Conservation (phyloP, 2,113 vertebrate genomes). For the Pituophis catenifer region DNA sequence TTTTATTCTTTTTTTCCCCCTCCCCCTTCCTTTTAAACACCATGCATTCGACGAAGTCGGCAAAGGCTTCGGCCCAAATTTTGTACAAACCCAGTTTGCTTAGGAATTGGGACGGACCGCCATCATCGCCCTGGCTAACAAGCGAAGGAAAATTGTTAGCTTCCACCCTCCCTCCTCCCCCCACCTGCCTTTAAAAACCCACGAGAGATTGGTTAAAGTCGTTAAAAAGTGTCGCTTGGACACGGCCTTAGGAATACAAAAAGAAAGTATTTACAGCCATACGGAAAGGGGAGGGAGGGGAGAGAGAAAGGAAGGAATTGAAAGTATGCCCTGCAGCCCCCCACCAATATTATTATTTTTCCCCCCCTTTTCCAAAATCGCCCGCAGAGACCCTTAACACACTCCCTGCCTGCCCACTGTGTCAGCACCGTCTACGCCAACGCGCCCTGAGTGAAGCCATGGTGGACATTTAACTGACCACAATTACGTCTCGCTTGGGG, state of each 20-base stretch:
- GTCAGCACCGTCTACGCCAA: conserved; percentile 10
- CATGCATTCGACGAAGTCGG: conserved; percentile 56
- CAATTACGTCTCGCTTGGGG: background rate
- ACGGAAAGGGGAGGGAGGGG: conserved; percentile 43
- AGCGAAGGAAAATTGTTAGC: conserved; percentile 58
- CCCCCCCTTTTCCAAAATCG: background rate
- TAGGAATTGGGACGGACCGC: conserved; percentile 39
- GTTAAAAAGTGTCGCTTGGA: conserved; percentile 76
- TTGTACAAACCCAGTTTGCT: conserved; percentile 48
- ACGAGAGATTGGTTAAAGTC: conserved; percentile 51
- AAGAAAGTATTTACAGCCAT: conserved; percentile 79
- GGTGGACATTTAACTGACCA: background rate
- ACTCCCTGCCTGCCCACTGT: background rate
- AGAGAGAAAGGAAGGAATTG: conserved; percentile 49
- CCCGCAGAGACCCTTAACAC: conserved; percentile 18
- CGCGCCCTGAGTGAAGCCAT: background rate
- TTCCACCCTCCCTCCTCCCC: conserved; percentile 51
- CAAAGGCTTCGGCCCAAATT: conserved; percentile 25
- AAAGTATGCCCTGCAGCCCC: conserved; percentile 61
- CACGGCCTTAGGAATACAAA: conserved; percentile 68
- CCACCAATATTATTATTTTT: conserved; percentile 14
- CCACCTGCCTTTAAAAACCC: background rate
- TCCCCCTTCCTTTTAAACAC: background rate
- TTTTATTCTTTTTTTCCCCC: background rate
- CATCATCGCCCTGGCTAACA: conserved; percentile 19